Base-by-base conservation (phyloP, 2,113 vertebrate species). In the Nycticryphes semicollaris region DNA sequence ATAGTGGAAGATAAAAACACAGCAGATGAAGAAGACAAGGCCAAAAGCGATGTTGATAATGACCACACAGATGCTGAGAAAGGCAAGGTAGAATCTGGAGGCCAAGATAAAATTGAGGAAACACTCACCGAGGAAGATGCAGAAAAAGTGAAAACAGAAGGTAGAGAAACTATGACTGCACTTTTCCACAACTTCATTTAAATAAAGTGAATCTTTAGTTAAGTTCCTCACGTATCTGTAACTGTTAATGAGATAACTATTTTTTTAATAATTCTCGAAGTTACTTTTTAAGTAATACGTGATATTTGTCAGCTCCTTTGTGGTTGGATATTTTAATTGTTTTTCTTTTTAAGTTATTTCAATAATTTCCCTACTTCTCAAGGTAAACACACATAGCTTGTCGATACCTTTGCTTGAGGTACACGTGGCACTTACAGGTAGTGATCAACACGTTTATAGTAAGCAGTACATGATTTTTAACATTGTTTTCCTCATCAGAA, bases 1-100 rank as follows among this genome's bases (percentile, higher is more conserved):
- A 98, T 98, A 62, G 97, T 98, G 80, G 98, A 99, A 94, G 98
- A 98, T 98, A 98, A 98, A 96, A 98, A 41, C 37, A 95, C 97
- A 83, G 97, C 96, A 75, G 94, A 98, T 20, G 98, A 98, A 90
- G 99, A 99, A 95, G 98, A 98, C 89, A 99, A 98, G 91, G 97
- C 97, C 22, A 98, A 97, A 85, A 91, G 90, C 82, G 98, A 98
- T 37, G 79, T 47, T 77, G 98, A 98, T 94, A 97, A 96, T 84
- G 98, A 97, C 76, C 96, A 91, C 47, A 85, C 87, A 87, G 98
- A 98, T 76, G 64, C 82, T 45, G 98, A 98, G 19, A 98, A 81
- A 50, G 95, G 82, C 67, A 95, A 95, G 60, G 96, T 98, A 50
- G 98, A 97, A 28, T 33, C 94, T 24, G 96, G 93, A 57, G 97